Evolutionary conservation across 2,888 invertebrate genomes (phyloP), one percentile per base, ranked within the genome.

Genomic region (Bellardia pandia): DNA sequence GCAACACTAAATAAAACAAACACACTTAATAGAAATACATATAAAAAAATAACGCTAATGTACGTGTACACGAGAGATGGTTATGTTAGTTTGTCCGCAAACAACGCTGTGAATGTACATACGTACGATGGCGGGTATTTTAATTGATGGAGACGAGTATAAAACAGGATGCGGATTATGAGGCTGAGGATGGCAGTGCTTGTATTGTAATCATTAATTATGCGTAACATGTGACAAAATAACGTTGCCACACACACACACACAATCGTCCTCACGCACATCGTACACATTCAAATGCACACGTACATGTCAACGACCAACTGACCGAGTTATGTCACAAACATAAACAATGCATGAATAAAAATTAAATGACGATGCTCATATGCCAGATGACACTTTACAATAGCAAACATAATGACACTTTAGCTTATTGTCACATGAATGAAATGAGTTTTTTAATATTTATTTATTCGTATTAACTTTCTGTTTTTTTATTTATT

Each of bases 151-250:
- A 72, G 58, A 56, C 53, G 45, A 56, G 30, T 45, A 56, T 6
- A 62, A 14, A 16, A 56, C 53, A 71, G 48, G 37, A 77, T 60
- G 40, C 40, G 30, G 13, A 45, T 45, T 56, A 16, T 79, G 64
- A 51, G 30, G 45, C 37, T 40, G 16, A 66, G 13, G 30, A 53
- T 33, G 53, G 40, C 40, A 72, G 53, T 78, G 58, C 79, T 75
- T 79, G 45, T 45, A 45, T 45, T 85, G 77, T 86, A 68, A 89
- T 90, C 89, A 91, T 91, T 91, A 91, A 91, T 90, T 91, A 91
- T 91, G 91, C 90, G 89, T 89, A 89, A 89, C 91, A 91, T 91
- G 91, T 91, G 91, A 90, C 91, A 89, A 69, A 58, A 69, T 64
- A 71, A 77, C 71, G 77, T 72, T 51, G 23, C 8, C 45, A 37